Conservation (phyloP, 2,888 invertebrate genomes). For the Mimachlamys varia region DNA sequence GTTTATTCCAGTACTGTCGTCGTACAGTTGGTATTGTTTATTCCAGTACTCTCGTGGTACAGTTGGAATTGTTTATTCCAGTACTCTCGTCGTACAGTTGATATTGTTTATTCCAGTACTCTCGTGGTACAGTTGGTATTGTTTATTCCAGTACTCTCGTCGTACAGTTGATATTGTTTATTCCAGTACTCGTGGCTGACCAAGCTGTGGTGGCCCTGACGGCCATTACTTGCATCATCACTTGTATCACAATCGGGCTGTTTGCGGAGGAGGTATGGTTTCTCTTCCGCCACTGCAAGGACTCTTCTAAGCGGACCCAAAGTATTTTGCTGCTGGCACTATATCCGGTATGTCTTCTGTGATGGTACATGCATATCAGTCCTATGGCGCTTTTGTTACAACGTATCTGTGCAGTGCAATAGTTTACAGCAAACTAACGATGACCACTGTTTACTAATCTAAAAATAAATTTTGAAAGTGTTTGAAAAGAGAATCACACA, state of each 20-base stretch:
- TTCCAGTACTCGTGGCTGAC: slow-evolving; percentile 55
- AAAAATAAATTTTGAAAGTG: too few species aligned
- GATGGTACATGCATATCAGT: too few species aligned
- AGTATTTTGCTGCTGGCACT: slow-evolving; percentile 52
- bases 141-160: too few species aligned
- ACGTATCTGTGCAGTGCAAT: too few species aligned
- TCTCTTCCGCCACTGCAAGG: slow-evolving; percentile 40
- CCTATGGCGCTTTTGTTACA: too few species aligned
- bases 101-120: slow-evolving; percentile 52
- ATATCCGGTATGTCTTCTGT: slow-evolving; percentile 58
- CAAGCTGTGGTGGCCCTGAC: slow-evolving; percentile 44
- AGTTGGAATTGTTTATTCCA: too few species aligned
- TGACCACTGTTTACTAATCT: too few species aligned
- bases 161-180: neutral
- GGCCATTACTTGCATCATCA: slow-evolving; percentile 42
- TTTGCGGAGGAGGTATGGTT: slow-evolving; percentile 58
- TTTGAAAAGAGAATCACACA: too few species aligned
- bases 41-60: slow-evolving; percentile 58
- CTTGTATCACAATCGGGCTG: slow-evolving; percentile 42
- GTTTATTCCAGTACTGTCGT: too few species aligned
- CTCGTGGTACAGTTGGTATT: too few species aligned
- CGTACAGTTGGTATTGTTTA: neutral
- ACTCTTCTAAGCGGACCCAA: slow-evolving; percentile 44
- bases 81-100: too few species aligned
- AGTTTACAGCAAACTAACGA: too few species aligned